Evolutionary conservation across 2,797 vertebrate genomes (phyloP), one percentile per base, ranked within the genome.

Genomic region (Channa striata): DNA sequence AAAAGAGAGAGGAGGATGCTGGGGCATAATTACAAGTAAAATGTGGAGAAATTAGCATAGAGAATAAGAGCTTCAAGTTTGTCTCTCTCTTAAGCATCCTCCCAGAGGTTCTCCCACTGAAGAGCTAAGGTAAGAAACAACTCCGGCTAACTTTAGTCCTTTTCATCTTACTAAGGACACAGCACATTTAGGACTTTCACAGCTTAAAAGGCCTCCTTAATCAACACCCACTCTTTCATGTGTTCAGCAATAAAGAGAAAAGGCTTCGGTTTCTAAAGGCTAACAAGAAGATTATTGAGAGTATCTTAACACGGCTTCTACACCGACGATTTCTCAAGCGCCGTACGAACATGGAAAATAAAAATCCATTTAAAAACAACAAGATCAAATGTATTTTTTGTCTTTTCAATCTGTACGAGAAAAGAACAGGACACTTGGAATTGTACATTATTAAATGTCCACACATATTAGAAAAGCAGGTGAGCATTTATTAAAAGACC

Each of bases 151-250:
- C 86, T 90, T 88, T 44, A 40, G 61, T 89, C 67, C 81, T 89
- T 90, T 91, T 91, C 84, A 90, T 92, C 88, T 91, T 89, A 78
- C 77, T 86, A 86, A 88, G 88, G 85, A 91, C 85, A 89, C 86
- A 89, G 86, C 90, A 89, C 77, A 88, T 88, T 91, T 84, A 86
- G 83, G 84, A 82, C 83, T 88, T 87, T 85, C 85, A 78, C 74
- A 44, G 88, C 89, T 90, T 90, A 88, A 91, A 91, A 89, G 81
- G 78, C 83, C 87, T 86, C 84, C 83, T 88, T 92, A 87, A 92
- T 92, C 90, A 91, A 91, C 89, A 89, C 72, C 81, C 87, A 85
- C 74, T 86, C 86, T 91, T 91, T 92, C 80, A 90, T 89, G 90
- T 89, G 73, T 82, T 88, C 82, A 87, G 84, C 83, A 88, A 75